Conservation (phyloP, 2,888 invertebrate genomes). For the Thymelicus sylvestris region DNA sequence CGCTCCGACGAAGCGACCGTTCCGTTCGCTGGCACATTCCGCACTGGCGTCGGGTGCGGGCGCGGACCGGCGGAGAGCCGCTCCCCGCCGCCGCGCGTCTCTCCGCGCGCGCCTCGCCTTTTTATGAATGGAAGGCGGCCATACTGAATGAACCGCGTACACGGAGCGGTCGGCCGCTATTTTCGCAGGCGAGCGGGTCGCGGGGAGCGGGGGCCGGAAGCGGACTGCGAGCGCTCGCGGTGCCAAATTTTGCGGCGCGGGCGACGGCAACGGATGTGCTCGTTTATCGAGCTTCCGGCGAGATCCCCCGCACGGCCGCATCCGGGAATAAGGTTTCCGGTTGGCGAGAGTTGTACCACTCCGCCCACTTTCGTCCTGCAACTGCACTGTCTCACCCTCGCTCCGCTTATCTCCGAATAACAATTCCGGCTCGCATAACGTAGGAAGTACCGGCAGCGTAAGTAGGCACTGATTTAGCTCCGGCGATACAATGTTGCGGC, state of each 20-base stretch:
- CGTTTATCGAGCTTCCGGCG: conserved; percentile 84
- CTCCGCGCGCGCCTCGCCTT: conserved; percentile 83
- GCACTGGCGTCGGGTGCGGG: conserved; percentile 83
- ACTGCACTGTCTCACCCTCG: conserved; percentile 23
- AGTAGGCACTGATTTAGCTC: conserved; percentile 12
- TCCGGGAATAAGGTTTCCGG: conserved; percentile 85
- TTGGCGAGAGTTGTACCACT: conserved; percentile 76
- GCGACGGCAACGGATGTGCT: conserved; percentile 83
- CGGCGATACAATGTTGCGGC: conserved; percentile 9
- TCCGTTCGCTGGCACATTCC: conserved; percentile 84
- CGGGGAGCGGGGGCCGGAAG: conserved; percentile 81
- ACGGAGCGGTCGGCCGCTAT: conserved; percentile 84
- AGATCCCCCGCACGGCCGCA: conserved; percentile 82
- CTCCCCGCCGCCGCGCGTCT: conserved; percentile 80
- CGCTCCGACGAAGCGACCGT: conserved; percentile 86
- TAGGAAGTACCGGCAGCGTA: conserved; percentile 17
- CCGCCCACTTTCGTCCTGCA: conserved; percentile 75
- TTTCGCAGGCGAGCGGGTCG: conserved; percentile 79
- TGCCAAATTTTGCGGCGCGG: conserved; percentile 85
- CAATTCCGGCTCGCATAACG: conserved; percentile 18
- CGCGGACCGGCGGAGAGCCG: conserved; percentile 80
- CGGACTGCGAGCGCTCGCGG: conserved; percentile 81
- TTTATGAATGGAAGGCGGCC: conserved; percentile 90
- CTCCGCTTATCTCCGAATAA: conserved; percentile 18
- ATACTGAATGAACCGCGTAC: conserved; percentile 89